These are phyloP conservation scores for Tyrophagus putrescentiae DNA, from an alignment of 1,140 invertebrate genomes.

Conservation along the genomic window DNA sequence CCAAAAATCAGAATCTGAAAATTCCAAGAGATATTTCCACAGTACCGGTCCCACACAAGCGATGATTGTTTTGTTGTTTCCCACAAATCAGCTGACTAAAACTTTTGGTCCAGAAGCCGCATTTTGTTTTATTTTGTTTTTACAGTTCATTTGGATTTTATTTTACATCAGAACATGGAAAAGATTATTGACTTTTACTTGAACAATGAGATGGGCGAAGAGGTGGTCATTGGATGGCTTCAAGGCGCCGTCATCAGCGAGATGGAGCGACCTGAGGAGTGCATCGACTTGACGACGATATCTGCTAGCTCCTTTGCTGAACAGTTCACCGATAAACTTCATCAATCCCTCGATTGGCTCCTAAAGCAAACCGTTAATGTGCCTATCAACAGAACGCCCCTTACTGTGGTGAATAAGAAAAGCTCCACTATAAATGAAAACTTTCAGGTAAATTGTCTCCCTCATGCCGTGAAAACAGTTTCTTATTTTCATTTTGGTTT, in stretches of 20 bases:
- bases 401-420: not conserved
- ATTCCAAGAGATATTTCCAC: no score
- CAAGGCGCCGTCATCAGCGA: not conserved
- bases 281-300: not conserved
- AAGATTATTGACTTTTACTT: not conserved
- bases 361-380: not conserved
- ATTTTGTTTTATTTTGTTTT: no score
- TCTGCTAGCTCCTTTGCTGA: not conserved
- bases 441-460: no score
- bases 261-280: not conserved
- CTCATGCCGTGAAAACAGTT: no score
- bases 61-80: no score
- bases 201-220: not conserved
- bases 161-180: constrained; percentile 3
- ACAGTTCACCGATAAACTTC: constrained; percentile 4
- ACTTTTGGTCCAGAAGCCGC: no score
- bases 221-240: not conserved
- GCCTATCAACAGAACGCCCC: not conserved
- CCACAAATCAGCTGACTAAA: no score
- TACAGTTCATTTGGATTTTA: no score
- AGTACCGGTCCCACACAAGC: no score
- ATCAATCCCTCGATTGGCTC: constrained; percentile 4
- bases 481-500: not conserved
- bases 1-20: no score
- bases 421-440: not conserved